Percentiles rank a stretch among this genome's conserved stretches.
Conservation (phyloP, 2,888 invertebrate species). For the Luffia ferchaultella region DNA sequence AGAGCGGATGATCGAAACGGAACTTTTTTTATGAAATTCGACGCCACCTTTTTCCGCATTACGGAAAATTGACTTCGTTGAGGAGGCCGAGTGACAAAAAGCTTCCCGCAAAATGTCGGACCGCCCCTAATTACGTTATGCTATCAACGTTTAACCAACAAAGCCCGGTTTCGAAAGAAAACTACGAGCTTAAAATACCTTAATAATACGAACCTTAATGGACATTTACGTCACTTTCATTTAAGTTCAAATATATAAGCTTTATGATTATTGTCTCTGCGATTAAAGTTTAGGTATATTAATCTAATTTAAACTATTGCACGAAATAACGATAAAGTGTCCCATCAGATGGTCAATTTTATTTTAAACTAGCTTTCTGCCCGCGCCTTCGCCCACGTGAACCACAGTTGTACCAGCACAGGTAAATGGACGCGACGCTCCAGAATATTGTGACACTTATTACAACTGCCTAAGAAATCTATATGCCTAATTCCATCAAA, state of each 20-base stretch:
- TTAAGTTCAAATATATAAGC: background rate
- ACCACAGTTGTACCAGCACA: no score
- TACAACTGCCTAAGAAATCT: no score
- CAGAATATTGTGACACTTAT: no score
- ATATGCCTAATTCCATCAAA: no score
- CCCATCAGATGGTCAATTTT: no score
- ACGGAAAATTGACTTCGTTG: background rate
- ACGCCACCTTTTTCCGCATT: no score
- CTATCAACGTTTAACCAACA: slow-evolving; percentile 14
- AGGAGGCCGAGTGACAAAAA: slow-evolving; percentile 3
- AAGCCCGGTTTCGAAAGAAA: background rate
- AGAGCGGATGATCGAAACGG: no score
- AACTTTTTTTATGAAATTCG: no score
- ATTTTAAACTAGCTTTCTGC: no score
- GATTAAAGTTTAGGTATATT: background rate
- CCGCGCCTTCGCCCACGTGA: no score
- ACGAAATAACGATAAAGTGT: no score
- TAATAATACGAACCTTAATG: background rate
- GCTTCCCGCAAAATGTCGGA: slow-evolving; percentile 14
- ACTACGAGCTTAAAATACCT: background rate
- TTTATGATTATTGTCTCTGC: background rate
- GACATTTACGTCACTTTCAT: background rate
- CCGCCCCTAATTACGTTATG: slow-evolving; percentile 20
- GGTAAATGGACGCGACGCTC: no score
- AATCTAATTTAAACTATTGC: background rate